Percentiles rank a stretch among this genome's conserved stretches.
Conservation (phyloP, 2,113 vertebrate genomes). For the Coreoperca whiteheadi region DNA sequence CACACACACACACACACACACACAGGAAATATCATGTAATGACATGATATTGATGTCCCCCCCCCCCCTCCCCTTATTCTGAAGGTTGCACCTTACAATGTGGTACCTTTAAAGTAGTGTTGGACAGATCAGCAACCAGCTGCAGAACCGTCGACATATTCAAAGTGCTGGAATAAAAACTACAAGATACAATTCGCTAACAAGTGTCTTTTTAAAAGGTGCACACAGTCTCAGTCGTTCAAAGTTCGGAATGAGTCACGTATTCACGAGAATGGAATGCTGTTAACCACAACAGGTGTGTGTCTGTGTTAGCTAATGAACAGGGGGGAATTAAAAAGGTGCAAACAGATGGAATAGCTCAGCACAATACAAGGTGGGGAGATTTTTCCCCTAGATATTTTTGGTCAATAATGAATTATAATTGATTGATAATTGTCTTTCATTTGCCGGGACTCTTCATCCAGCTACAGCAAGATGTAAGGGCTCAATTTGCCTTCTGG, state of each 20-base stretch:
- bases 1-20: slow-evolving; percentile 13
- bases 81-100: slow-evolving; percentile 54
- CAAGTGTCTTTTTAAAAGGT: slow-evolving; percentile 47
- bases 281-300: slow-evolving; percentile 41
- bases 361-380: not conserved
- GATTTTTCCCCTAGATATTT: not conserved
- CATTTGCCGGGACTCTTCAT: not conserved
- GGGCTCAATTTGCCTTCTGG: not conserved
- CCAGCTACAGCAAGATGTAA: not conserved
- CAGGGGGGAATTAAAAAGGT: slow-evolving; percentile 21
- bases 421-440: not conserved
- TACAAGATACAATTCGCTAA: slow-evolving; percentile 47
- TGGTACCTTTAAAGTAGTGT: slow-evolving; percentile 78
- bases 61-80: not conserved
- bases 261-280: slow-evolving; percentile 43
- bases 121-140: slow-evolving; percentile 74
- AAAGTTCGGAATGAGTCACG: slow-evolving; percentile 40
- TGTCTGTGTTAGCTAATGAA: slow-evolving; percentile 24
- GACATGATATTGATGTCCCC: slow-evolving; percentile 29
- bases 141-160: slow-evolving; percentile 66
- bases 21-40: slow-evolving; percentile 24
- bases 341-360: slow-evolving; percentile 29
- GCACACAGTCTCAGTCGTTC: slow-evolving; percentile 57
- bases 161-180: slow-evolving; percentile 76
- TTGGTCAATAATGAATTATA: not conserved